Evolutionary conservation across 1,140 invertebrate genomes (phyloP).

Genomic region (Ceratina australensis): DNA sequence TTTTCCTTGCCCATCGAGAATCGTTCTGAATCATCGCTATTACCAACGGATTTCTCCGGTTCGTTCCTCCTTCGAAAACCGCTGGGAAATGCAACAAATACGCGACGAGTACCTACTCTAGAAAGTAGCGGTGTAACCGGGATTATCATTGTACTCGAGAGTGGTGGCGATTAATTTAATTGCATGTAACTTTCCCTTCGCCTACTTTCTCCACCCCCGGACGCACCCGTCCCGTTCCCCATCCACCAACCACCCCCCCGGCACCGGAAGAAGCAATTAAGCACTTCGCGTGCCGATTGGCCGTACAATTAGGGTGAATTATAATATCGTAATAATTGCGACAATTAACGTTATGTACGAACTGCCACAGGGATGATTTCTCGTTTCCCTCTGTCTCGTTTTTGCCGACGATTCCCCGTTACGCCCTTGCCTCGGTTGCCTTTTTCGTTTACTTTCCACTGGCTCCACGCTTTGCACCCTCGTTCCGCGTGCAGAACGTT

Average conservation of each 20-base stretch:
- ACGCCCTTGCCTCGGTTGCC: background rate
- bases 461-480: conserved; percentile 17
- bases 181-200: conserved; percentile 58
- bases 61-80: conserved; percentile 20
- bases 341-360: conserved; percentile 65
- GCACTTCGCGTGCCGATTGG: conserved; percentile 68
- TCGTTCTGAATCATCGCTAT: conserved; percentile 5
- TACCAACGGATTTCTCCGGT: background rate
- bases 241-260: background rate
- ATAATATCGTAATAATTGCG: conserved; percentile 69
- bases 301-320: conserved; percentile 71
- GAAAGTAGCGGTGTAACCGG: conserved; percentile 43
- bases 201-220: background rate
- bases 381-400: background rate
- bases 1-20: no score
- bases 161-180: conserved; percentile 65
- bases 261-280: conserved; percentile 66
- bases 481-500: background rate
- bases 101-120: conserved; percentile 24
- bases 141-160: conserved; percentile 55
- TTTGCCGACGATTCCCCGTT: background rate
- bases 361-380: conserved; percentile 37
- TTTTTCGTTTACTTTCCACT: background rate
- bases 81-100: conserved; percentile 47
- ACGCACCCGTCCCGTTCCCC: background rate